Evolutionary conservation across 2,888 invertebrate species (phyloP), one percentile per base, ranked within the genome.

Genomic region (Andrena marginata): DNA sequence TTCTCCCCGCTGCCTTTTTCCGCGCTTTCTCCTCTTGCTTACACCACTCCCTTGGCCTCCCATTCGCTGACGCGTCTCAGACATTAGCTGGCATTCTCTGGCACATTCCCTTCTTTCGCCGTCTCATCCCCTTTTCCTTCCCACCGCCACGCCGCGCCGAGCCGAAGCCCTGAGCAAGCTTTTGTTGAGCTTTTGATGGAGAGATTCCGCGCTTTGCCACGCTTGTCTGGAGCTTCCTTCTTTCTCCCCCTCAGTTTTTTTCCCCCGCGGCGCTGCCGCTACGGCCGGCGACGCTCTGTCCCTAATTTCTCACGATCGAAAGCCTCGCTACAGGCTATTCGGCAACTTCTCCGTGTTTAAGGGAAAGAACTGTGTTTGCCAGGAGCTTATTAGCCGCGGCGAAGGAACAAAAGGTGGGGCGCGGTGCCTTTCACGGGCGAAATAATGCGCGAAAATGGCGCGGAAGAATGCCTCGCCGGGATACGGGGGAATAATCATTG

Each of bases 171-270:
- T 78, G 83, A 85, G 84, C 88, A 81, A 90, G 89, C 89, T 89
- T 89, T 89, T 89, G 89, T 89, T 89, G 89, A 89, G 89, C 89
- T 87, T 89, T 89, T 88, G 85, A 89, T 89, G 89, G 89, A 89
- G 89, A 90, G 89, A 89, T 89, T 88, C 89, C 89, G 79, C 87
- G 85, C 88, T 88, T 86, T 85, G 84, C 89, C 82, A 81, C 84
- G 86, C 84, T 88, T 88, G 85, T 87, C 88, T 85, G 82, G 48
- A 80, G 87, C 83, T 85, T 68, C 82, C 77, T 80, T 59, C 73
- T 79, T 51, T 68, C n/a, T n/a, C n/a, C n/a, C 62, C 20, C 62
- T 48, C 1, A 2, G 16, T 35, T 67, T 48, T 68, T 49, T 56
- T 42, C 56, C 42, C 60, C 54, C 33, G 35, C 26, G 31, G 35